A percentile compares a stretch with the other conserved stretches of the same genome.
These are phyloP conservation scores for Tragelaphus scriptus DNA, from an alignment of 2,113 vertebrate genomes.

Conservation along the genomic window DNA sequence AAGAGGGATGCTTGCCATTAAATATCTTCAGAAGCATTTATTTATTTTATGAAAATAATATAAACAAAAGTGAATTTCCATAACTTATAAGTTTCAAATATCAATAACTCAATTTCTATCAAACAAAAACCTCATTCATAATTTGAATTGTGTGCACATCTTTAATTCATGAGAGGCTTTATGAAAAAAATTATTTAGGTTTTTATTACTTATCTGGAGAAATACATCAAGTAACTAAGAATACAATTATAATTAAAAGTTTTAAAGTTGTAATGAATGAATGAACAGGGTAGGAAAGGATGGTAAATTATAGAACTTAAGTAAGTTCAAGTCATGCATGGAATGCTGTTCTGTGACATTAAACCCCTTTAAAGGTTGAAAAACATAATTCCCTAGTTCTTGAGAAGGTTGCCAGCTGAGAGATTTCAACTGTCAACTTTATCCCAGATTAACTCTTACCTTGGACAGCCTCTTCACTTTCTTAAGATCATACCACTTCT, in stretches of 20 bases:
- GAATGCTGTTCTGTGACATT: background rate
- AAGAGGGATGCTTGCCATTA: background rate
- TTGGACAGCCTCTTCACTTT: background rate
- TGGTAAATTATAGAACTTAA: background rate
- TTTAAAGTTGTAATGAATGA: background rate
- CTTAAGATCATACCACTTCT: background rate
- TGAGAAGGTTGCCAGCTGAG: background rate
- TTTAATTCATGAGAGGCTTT: background rate
- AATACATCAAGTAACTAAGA: background rate
- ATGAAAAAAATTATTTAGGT: background rate
- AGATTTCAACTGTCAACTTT: background rate
- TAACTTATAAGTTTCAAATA: background rate
- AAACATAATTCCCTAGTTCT: background rate
- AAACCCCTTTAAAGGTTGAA: background rate
- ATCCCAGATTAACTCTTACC: background rate
- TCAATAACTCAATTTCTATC: background rate
- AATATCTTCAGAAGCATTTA: background rate
- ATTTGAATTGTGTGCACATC: background rate
- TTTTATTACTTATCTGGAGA: background rate
- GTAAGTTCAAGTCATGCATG: background rate
- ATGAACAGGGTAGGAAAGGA: background rate
- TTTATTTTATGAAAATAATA: background rate
- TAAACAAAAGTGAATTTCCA: background rate
- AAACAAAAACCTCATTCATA: background rate
- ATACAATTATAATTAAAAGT: background rate